Evolutionary conservation across 37 sponge, comb jelly and placozoan species (phyloP).

Genomic region (Tethya wilhelma): DNA sequence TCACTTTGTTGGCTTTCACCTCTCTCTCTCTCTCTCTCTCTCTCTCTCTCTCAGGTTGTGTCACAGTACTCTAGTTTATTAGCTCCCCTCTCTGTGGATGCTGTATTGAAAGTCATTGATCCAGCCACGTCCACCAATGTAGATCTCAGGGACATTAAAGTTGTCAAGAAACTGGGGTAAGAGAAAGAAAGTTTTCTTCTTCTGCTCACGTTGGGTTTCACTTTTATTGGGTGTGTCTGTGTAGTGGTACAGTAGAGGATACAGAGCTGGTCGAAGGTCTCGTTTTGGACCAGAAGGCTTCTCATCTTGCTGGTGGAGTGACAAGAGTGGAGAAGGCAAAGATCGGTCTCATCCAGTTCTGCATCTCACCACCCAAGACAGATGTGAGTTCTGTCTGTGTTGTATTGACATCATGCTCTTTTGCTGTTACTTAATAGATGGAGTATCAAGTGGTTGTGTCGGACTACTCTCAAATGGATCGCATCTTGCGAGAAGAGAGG

Average conservation of each 20-base stretch:
- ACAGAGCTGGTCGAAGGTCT: slow-evolving; percentile 98
- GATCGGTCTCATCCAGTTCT: slow-evolving; percentile 99
- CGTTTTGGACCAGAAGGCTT: slow-evolving; percentile 96
- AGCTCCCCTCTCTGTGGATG: slow-evolving; percentile 96
- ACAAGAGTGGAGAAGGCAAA: slow-evolving; percentile 96
- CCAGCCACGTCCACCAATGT: slow-evolving; percentile 93
- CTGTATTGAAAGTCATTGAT: slow-evolving; percentile 93
- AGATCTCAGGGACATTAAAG: slow-evolving; percentile 93
- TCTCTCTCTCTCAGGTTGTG: slow-evolving; percentile 75
- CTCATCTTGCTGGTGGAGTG: slow-evolving; percentile 86
- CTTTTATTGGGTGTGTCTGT: not conserved
- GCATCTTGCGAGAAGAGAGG: slow-evolving; percentile 94
- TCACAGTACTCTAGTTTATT: slow-evolving; percentile 94
- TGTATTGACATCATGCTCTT: not conserved
- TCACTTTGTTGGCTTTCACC: not conserved
- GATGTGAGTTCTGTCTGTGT: slow-evolving; percentile 74
- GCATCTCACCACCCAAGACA: slow-evolving; percentile 98
- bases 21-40: not conserved
- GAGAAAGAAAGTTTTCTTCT: slow-evolving; percentile 1
- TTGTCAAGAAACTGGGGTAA: slow-evolving; percentile 86
- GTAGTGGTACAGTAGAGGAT: slow-evolving; percentile 98
- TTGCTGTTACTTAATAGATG: slow-evolving; percentile 72
- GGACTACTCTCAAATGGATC: slow-evolving; percentile 99
- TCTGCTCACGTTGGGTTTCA: too few species aligned
- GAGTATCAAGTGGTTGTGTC: slow-evolving; percentile 98